A percentile compares a stretch with the other conserved stretches of the same genome.
phyloP scores from a whole-genome alignment of 2,797 vertebrate genomes.

The Cichlasoma orientale region DNA sequence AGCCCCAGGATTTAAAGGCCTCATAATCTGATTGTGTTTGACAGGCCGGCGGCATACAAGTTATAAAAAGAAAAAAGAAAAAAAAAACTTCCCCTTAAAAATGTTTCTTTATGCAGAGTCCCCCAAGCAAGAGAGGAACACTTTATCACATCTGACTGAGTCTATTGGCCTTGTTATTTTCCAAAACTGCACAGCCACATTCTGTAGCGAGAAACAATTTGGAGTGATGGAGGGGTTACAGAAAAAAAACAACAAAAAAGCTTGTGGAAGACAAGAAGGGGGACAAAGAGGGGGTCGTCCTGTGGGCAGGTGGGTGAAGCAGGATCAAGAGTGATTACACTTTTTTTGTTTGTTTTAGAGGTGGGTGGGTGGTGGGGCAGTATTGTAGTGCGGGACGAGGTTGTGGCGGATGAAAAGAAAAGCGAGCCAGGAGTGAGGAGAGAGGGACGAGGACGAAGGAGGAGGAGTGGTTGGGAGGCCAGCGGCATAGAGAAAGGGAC shows the following conservation, averaged over 20 bases:
- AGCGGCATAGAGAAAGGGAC: conserved; percentile 74
- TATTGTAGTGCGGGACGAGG: conserved; percentile 33
- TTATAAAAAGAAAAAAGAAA: conserved; percentile 50
- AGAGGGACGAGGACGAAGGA: conserved; percentile 32
- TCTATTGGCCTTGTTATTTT: conserved; percentile 63
- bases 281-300: conserved; percentile 5
- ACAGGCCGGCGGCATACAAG: conserved; percentile 50
- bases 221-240: conserved; percentile 21
- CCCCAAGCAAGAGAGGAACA: conserved; percentile 60
- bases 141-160: conserved; percentile 69
- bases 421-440: conserved; percentile 26
- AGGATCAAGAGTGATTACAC: conserved; percentile 54
- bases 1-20: conserved; percentile 40
- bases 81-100: conserved; percentile 49
- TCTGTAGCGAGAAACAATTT: conserved; percentile 56
- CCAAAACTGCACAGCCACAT: conserved; percentile 48
- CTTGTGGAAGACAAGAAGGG: neutral
- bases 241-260: fast-evolving
- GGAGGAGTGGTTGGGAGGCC: conserved; percentile 65
- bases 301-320: conserved; percentile 61
- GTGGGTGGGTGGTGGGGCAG: neutral
- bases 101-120: conserved; percentile 64
- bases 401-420: conserved; percentile 54
- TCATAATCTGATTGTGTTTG: conserved; percentile 60
- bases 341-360: conserved; percentile 61